Evolutionary conservation across 2,888 invertebrate genomes (phyloP), one percentile per base, ranked within the genome.

Genomic region (Andricus quercusramuli): DNA sequence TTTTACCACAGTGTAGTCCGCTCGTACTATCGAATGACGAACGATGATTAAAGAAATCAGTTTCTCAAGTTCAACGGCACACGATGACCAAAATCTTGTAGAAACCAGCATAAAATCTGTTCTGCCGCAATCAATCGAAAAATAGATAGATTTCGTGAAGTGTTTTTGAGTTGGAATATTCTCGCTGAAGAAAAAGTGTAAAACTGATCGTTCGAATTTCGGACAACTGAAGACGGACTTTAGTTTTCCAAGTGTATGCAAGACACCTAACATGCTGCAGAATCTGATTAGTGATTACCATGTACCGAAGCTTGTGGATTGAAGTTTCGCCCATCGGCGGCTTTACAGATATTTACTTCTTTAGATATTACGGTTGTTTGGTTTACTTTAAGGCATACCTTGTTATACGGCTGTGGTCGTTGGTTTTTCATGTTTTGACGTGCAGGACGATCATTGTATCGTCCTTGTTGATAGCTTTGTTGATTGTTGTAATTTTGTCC

Each of bases 371-470:
- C 29, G 29, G 1, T 17, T 29, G 15, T 29, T 3, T 29, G 2
- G 8, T 64, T 29, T 15, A 64, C 6, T 64, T 29, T 64, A 47
- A 47, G 20, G 25, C 86, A 83, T 92, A 92, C 92, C 91, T 92
- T 92, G 74, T 90, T 92, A 80, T 92, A 93, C 0, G 92, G 92
- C 80, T 92, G 92, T 13, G 89, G 83, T 20, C 93, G 90, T 83
- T 91, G 91, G 80, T 90, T 92, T 84, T 92, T 92, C 85, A 90
- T 86, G 0, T 87, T 87, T 67, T 90, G 89, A 22, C 92, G 88
- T 79, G 86, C 85, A 4, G 86, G 84, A 56, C 92, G 88, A 83
- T 93, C 92, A 80, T 89, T 91, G 85, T 89, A 92, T 15, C 92
- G 89, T 78, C 89, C 90, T 17, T 91, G 89, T 29, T 88, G 87